A percentile compares a stretch with the other conserved stretches of the same genome.
phyloP scores from a whole-genome alignment of 2,888 invertebrate species.

The Rhamphomyia laevipes region DNA sequence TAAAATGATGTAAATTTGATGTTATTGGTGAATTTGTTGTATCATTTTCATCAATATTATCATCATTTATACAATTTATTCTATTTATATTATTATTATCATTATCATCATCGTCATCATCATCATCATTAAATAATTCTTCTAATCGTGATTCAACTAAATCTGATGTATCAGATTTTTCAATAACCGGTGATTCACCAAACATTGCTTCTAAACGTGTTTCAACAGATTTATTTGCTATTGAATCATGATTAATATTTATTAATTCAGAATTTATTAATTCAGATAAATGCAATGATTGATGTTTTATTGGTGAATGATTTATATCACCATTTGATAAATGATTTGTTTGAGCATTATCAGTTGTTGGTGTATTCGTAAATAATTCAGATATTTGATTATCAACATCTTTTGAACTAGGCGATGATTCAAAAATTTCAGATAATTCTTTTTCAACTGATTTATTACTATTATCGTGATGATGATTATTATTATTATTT shows the following conservation, averaged over 20 bases:
- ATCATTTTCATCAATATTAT: not conserved
- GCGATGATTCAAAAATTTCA: slow-evolving; percentile 33
- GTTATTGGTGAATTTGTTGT: slow-evolving; percentile 9
- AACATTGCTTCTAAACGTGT: slow-evolving; percentile 37
- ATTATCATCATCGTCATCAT: slow-evolving; percentile 5
- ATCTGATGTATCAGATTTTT: slow-evolving; percentile 23
- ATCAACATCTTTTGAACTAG: slow-evolving; percentile 10
- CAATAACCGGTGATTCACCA: slow-evolving; percentile 34
- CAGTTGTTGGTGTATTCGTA: not conserved
- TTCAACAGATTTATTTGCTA: slow-evolving; percentile 35
- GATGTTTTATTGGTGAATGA: slow-evolving; percentile 7
- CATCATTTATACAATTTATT: too few relatives aligned
- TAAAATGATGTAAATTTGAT: slow-evolving; percentile 12
- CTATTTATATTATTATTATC: too few relatives aligned
- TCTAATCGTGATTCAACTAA: slow-evolving; percentile 33
- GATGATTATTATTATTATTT: slow-evolving; percentile 1
- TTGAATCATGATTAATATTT: slow-evolving; percentile 18
- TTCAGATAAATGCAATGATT: slow-evolving; percentile 25
- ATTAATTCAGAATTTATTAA: slow-evolving; percentile 30
- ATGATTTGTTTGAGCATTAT: slow-evolving; percentile 9
- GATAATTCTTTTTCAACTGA: slow-evolving; percentile 22
- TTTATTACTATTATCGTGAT: slow-evolving; percentile 1
- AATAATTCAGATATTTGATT: slow-evolving; percentile 9
- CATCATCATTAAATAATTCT: slow-evolving; percentile 33
- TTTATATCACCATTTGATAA: not conserved